A percentile compares a stretch with the other conserved stretches of the same genome.
Conservation (phyloP, 2,888 invertebrate genomes). For the Zygaena filipendulae region DNA sequence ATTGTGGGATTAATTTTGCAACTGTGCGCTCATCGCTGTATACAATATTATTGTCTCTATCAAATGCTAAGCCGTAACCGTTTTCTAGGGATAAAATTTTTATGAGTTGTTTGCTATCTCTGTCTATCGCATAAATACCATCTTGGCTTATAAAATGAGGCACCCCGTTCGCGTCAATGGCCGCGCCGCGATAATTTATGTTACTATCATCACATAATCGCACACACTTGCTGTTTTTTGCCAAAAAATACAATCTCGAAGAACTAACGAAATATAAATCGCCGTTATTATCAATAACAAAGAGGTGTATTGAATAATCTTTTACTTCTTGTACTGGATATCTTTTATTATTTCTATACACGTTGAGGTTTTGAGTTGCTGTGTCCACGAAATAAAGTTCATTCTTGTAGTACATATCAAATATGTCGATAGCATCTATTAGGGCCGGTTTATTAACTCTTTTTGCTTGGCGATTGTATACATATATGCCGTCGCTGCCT, state of each 20-base stretch:
- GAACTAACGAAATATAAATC: constrained; percentile 32
- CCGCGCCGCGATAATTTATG: constrained; percentile 29
- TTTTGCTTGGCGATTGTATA: constrained; percentile 27
- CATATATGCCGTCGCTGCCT: constrained; percentile 41
- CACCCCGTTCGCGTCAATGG: constrained; percentile 25
- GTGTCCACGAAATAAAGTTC: constrained; percentile 38
- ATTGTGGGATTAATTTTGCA: constrained; percentile 27
- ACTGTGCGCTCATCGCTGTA: constrained; percentile 38
- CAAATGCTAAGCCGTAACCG: constrained; percentile 38
- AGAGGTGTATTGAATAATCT: constrained; percentile 32
- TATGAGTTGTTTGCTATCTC: constrained; percentile 21
- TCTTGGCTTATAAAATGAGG: constrained; percentile 33
- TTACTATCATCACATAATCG: constrained; percentile 22
- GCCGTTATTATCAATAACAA: constrained; percentile 25
- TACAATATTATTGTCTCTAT: constrained; percentile 35
- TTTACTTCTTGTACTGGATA: constrained; percentile 22
- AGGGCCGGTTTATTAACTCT: constrained; percentile 26
- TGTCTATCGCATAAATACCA: constrained; percentile 32
- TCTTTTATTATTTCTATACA: constrained; percentile 21
- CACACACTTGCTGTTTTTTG: constrained; percentile 22
- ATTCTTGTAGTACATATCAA: constrained; percentile 35
- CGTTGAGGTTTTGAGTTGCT: constrained; percentile 27
- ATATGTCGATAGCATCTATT: constrained; percentile 29
- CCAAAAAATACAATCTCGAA: constrained; percentile 26
- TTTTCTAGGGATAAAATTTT: constrained; percentile 26